Evolutionary conservation across 2,888 invertebrate genomes (phyloP).

Genomic region (Diaperis boleti): DNA sequence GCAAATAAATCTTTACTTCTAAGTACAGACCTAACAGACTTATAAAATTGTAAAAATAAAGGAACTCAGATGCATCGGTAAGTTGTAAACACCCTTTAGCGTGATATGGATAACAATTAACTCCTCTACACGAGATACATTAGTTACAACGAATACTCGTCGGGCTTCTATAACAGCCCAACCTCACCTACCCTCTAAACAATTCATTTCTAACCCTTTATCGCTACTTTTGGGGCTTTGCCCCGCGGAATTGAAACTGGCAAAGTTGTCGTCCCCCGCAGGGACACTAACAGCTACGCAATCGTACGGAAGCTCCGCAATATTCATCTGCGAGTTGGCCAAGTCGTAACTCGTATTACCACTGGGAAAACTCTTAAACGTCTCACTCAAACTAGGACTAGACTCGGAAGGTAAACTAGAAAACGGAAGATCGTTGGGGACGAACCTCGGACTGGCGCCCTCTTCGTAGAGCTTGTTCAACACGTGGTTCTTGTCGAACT

Average conservation of each 20-base stretch:
- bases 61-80: constrained; percentile 20
- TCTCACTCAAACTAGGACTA: constrained; percentile 52
- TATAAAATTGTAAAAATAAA: constrained; percentile 35
- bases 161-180: background rate
- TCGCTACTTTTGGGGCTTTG: constrained; percentile 47
- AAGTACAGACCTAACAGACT: constrained; percentile 15
- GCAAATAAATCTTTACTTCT: constrained; percentile 14
- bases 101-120: constrained; percentile 24
- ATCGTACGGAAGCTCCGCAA: constrained; percentile 58
- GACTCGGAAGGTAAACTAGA: constrained; percentile 54
- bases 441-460: background rate
- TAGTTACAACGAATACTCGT: constrained; percentile 16
- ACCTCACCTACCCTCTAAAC: constrained; percentile 60
- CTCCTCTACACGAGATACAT: constrained; percentile 20
- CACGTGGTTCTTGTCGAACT: constrained; percentile 66
- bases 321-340: constrained; percentile 55
- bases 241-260: constrained; percentile 55
- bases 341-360: constrained; percentile 54
- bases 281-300: constrained; percentile 27
- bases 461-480: constrained; percentile 67
- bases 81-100: constrained; percentile 21
- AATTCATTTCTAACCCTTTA: constrained; percentile 58
- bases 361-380: constrained; percentile 55
- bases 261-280: constrained; percentile 37
- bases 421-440: constrained; percentile 50